Base-by-base conservation (phyloP, 2,113 vertebrate genomes). In the Calypte anna region DNA sequence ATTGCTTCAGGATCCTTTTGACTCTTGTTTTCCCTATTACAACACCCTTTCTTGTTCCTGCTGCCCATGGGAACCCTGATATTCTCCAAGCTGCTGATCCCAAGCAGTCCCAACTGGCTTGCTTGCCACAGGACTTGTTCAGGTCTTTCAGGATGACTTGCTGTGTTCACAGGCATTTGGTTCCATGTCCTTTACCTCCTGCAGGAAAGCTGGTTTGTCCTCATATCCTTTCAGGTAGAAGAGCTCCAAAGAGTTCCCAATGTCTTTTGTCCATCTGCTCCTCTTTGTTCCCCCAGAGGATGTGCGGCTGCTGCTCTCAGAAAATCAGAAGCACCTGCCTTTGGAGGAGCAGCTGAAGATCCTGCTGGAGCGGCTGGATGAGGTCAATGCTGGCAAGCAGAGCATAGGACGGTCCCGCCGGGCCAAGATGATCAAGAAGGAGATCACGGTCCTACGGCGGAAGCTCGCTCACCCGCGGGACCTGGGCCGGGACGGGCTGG, bases 361-460 rank as follows among this genome's bases (percentile, higher is more conserved):
- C 97, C 97, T 99, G 96, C 98, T 99, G 83, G 98, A 97, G 30
- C 98, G 98, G 24, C 98, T 99, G 6, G 98, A 99, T 1, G 99
- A 99, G 91, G 99, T 99, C 93, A 99, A 98, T 2, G 97, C 98
- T 4, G 98, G 99, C 75, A 99, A 99, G 95, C 99, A 99, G 97
- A 99, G 98, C 87, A 98, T 99, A 21, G 98, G 99, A 30, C 99
- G 99, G 74, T 99, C 98, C 3, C 98, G 99, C 13, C 97, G 99
- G 22, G 99, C 98, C 95, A 99, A 99, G 97, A 99, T 99, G 96
- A 98, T 99, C 96, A 98, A 99, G 83, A 99, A 99, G 88, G 99
- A 99, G 97, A 99, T 99, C 98, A 99, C 99, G 0, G 98, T 99
- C 2, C 97, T 99, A 76, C 99, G 99, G 92, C 98, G 99, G 91